Evolutionary conservation across 2,113 vertebrate species (phyloP).

Genomic region (Sterna hirundo): DNA sequence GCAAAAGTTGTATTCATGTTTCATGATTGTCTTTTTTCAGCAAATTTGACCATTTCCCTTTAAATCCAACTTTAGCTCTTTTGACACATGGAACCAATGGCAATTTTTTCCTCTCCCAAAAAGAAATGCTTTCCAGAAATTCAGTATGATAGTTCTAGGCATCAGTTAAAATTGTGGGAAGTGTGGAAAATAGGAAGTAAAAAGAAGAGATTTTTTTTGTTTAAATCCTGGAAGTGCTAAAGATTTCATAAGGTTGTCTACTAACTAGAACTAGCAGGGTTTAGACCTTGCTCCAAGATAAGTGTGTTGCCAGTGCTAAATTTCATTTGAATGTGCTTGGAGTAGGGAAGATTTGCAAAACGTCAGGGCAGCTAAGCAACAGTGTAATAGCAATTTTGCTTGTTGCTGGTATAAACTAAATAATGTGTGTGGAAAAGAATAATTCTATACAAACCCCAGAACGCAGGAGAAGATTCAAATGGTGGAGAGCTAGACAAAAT

Average conservation of each 20-base stretch:
- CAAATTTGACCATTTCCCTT: neutral
- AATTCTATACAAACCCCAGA: neutral
- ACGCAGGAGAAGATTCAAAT: neutral
- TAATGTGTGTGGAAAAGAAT: neutral
- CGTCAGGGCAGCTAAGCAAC: neutral
- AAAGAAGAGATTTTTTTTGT: neutral
- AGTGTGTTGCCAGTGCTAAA: neutral
- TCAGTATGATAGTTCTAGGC: neutral
- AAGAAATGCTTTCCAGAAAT: neutral
- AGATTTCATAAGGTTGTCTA: neutral
- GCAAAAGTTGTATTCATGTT: neutral
- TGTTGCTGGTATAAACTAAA: neutral
- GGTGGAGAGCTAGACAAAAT: neutral
- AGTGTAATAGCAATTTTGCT: neutral
- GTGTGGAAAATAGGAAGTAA: neutral
- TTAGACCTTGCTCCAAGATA: neutral
- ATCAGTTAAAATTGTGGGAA: neutral
- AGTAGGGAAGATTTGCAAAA: neutral
- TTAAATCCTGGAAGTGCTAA: neutral
- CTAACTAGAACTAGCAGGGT: neutral
- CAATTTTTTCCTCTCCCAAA: neutral
- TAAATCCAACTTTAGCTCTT: neutral
- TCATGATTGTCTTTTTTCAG: neutral
- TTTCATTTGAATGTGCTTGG: neutral
- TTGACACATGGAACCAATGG: neutral